phyloP scores from a whole-genome alignment of 2,797 vertebrate genomes.

The Tokudaia tokunoshimensis region DNA sequence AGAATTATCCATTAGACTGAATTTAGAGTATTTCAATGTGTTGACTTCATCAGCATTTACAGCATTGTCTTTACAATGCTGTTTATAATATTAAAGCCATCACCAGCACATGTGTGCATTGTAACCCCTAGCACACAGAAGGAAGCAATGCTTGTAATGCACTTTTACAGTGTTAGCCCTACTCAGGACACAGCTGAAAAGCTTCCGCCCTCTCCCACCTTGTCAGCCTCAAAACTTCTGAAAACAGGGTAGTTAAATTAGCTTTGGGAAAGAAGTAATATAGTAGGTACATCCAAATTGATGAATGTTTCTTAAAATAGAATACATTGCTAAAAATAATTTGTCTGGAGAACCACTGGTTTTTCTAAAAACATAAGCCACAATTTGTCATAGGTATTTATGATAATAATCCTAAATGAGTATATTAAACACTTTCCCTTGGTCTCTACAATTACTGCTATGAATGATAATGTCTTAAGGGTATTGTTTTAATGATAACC shows the following conservation, averaged over 20 bases:
- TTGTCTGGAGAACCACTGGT: constrained; percentile 6
- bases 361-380: constrained; percentile 14
- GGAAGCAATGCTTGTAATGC: background rate
- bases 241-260: background rate
- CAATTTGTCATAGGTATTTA: background rate
- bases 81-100: constrained; percentile 63
- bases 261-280: background rate
- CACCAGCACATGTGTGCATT: background rate
- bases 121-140: background rate
- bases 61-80: constrained; percentile 34
- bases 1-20: background rate
- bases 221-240: background rate
- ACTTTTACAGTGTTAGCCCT: background rate
- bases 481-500: background rate
- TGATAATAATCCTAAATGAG: constrained; percentile 49
- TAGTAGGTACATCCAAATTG: background rate
- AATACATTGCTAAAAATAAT: constrained; percentile 38
- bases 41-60: background rate
- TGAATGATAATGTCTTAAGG: constrained; percentile 27
- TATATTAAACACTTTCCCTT: background rate
- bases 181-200: background rate
- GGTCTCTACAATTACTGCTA: background rate
- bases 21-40: constrained; percentile 5
- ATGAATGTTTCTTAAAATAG: constrained; percentile 28
- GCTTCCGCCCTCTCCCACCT: background rate